A percentile compares a stretch with the other conserved stretches of the same genome.
Evolutionary conservation across 2,888 invertebrate genomes (phyloP).

Genomic region (Entomobrya proxima): DNA sequence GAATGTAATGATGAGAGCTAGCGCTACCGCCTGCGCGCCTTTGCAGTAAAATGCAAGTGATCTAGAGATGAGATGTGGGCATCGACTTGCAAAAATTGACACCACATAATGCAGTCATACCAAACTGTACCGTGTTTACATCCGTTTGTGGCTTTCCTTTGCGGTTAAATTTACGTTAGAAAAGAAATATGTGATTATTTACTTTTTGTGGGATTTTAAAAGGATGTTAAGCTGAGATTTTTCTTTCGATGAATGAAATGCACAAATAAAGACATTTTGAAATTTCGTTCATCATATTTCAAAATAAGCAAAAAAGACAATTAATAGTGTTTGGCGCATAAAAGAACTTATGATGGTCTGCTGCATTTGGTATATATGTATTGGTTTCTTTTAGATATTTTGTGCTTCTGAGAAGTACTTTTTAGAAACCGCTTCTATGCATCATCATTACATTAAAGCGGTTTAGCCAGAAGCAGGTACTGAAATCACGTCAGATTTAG

Average conservation of each 20-base stretch:
- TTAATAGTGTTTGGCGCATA: no score
- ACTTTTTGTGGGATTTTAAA: neutral
- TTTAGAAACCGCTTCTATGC: no score
- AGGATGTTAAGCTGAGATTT: neutral
- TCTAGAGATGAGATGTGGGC: neutral
- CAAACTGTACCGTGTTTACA: slow-evolving; percentile 15
- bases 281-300: neutral
- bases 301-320: neutral
- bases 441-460: no score
- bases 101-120: slow-evolving; percentile 41
- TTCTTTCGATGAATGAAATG: neutral
- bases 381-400: no score
- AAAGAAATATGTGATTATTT: slow-evolving; percentile 7
- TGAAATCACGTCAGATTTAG: neutral
- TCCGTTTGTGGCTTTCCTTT: slow-evolving; percentile 3
- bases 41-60: no score
- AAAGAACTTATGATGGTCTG: no score
- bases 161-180: neutral
- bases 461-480: neutral
- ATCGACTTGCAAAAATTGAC: slow-evolving; percentile 14
- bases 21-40: neutral
- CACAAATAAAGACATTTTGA: neutral
- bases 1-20: neutral
- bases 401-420: no score
- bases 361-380: no score